Evolutionary conservation across 2,113 vertebrate species (phyloP).

Genomic region (Salvelinus sp.): DNA sequence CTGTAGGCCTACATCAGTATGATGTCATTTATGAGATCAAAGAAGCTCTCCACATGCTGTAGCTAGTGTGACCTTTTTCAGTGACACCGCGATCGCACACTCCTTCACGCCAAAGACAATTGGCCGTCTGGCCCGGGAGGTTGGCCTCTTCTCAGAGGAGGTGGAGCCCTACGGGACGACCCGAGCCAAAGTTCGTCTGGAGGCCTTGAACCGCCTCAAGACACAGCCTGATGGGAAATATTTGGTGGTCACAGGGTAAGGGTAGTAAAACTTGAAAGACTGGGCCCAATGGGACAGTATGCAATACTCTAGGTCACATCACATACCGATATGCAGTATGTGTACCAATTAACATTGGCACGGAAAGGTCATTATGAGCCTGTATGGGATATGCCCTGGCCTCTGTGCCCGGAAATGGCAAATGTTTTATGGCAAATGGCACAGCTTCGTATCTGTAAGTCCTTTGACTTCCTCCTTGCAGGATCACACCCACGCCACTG

Average conservation of each 20-base stretch:
- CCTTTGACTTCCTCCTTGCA: constrained; percentile 41
- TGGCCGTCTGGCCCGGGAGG: constrained; percentile 64
- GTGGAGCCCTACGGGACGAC: constrained; percentile 77
- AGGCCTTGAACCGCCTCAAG: constrained; percentile 73
- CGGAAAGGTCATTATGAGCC: background rate
- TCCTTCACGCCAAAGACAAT: constrained; percentile 77
- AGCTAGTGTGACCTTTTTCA: constrained; percentile 46
- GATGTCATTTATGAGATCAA: no score
- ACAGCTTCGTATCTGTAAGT: background rate
- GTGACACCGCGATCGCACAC: constrained; percentile 79
- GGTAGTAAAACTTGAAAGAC: no score
- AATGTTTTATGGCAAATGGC: background rate
- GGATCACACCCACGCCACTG: constrained; percentile 82
- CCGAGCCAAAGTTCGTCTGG: constrained; percentile 81
- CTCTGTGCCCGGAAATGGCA: background rate
- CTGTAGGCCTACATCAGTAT: no score
- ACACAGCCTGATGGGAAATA: constrained; percentile 83
- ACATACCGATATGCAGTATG: no score
- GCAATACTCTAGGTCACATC: no score
- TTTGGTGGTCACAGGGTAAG: constrained; percentile 83
- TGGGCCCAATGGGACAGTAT: no score
- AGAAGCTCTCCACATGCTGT: no score
- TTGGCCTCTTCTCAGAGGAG: constrained; percentile 80
- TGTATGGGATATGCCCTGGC: background rate
- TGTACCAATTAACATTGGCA: no score